Conservation (phyloP, 2,888 invertebrate species). For the Rhamnusium bicolor region DNA sequence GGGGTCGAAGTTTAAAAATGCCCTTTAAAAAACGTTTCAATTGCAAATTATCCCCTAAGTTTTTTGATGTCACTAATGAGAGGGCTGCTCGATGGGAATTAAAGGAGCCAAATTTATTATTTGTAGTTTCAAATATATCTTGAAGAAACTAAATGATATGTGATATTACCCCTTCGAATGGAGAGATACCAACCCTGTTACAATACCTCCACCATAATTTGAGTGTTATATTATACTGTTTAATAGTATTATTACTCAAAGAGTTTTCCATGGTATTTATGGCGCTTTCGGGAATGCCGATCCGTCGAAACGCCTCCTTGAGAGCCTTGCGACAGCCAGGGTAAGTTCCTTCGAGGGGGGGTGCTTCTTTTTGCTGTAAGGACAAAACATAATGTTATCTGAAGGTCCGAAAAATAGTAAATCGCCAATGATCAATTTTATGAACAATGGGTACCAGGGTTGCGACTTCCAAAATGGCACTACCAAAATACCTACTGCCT, state of each 20-base stretch:
- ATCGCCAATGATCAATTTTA: not conserved
- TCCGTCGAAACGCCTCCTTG: not conserved
- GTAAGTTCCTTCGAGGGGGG: not conserved
- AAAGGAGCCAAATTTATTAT: conserved; percentile 28
- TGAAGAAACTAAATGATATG: not conserved
- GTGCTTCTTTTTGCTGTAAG: not conserved
- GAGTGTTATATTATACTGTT: not conserved
- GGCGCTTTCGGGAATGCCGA: not conserved
- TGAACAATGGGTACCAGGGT: not conserved
- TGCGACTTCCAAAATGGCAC: not conserved
- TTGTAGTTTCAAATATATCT: conserved; percentile 8
- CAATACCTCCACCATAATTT: conserved; percentile 9
- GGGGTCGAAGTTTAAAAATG: conserved; percentile 45
- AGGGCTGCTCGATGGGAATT: conserved; percentile 34
- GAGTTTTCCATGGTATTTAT: not conserved
- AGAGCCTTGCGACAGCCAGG: conserved; percentile 2
- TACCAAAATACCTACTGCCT: conserved; percentile 2
- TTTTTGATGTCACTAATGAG: conserved; percentile 18
- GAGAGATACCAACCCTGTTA: not conserved
- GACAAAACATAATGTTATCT: not conserved
- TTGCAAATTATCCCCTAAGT: conserved; percentile 23
- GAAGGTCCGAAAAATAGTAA: not conserved
- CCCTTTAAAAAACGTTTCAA: conserved; percentile 52
- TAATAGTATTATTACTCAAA: not conserved
- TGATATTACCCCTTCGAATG: not conserved